These are phyloP conservation scores for Rhadinocentrus ornatus DNA, from an alignment of 2,797 vertebrate species.

Conservation along the genomic window DNA sequence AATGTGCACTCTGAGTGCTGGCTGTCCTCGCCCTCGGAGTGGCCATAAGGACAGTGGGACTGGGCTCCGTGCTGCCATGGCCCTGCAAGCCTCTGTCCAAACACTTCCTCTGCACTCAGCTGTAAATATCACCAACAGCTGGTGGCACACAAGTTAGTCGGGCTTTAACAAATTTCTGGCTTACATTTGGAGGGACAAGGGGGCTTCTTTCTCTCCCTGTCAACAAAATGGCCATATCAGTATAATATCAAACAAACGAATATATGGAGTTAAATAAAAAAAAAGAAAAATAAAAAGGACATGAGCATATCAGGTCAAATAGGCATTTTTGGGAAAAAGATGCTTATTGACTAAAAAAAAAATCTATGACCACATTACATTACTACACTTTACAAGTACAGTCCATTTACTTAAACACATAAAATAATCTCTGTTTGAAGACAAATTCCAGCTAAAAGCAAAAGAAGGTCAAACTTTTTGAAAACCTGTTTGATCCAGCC, in stretches of 20 bases:
- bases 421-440: conserved; percentile 20
- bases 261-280: conserved; percentile 21
- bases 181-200: conserved; percentile 59
- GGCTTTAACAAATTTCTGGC: conserved; percentile 81
- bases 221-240: conserved; percentile 47
- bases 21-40: conserved; percentile 64
- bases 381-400: too few species aligned
- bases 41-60: conserved; percentile 65
- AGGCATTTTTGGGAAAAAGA: neutral
- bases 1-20: conserved; percentile 49
- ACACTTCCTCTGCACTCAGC: conserved; percentile 78
- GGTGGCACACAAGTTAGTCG: conserved; percentile 82
- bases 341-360: conserved; percentile 18
- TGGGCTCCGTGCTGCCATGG: conserved; percentile 50
- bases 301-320: conserved; percentile 23
- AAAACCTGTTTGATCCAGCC: conserved; percentile 61
- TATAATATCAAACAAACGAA: conserved; percentile 30
- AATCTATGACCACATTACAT: conserved; percentile 23
- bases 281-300: conserved; percentile 37
- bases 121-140: conserved; percentile 88
- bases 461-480: conserved; percentile 67
- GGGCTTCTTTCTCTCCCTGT: conserved; percentile 52
- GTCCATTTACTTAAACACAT: conserved; percentile 17
- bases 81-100: conserved; percentile 67
- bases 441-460: conserved; percentile 44